Percentiles rank a stretch among this genome's conserved stretches.
Evolutionary conservation across 1,140 invertebrate species (phyloP).

Genomic region (Drosophila truncata): DNA sequence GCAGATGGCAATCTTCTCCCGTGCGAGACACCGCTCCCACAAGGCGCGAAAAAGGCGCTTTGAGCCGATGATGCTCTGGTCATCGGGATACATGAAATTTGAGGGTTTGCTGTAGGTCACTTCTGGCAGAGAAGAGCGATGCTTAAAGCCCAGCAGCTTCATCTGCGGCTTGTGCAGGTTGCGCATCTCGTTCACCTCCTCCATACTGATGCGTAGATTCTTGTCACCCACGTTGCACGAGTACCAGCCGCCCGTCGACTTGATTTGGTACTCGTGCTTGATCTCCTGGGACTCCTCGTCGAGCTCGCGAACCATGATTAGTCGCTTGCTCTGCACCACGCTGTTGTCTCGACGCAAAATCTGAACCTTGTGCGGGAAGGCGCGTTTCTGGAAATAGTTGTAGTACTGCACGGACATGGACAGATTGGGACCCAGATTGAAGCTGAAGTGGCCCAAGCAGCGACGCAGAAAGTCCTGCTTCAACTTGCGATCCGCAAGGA

Average conservation of each 20-base stretch:
- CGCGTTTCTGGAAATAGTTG: slow-evolving; percentile 70
- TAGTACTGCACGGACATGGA: slow-evolving; percentile 73
- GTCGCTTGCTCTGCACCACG: slow-evolving; percentile 60
- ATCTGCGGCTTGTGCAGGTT: slow-evolving; percentile 69
- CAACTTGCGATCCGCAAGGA: slow-evolving; percentile 75
- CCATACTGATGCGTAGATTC: slow-evolving; percentile 53
- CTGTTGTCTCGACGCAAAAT: slow-evolving; percentile 71
- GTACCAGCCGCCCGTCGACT: slow-evolving; percentile 69
- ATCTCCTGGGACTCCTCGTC: slow-evolving; percentile 56
- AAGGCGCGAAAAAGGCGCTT: slow-evolving; percentile 78
- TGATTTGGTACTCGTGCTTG: slow-evolving; percentile 64
- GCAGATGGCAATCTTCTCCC: slow-evolving; percentile 78
- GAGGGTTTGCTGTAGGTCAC: slow-evolving; percentile 67
- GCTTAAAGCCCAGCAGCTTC: slow-evolving; percentile 81
- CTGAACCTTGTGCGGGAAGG: slow-evolving; percentile 67
- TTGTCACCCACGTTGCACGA: slow-evolving; percentile 54
- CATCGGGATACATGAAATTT: slow-evolving; percentile 83
- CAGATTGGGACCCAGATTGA: slow-evolving; percentile 68
- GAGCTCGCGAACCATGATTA: slow-evolving; percentile 61
- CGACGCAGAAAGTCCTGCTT: slow-evolving; percentile 73
- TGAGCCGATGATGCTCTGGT: slow-evolving; percentile 72
- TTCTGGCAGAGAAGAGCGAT: slow-evolving; percentile 53
- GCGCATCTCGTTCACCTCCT: slow-evolving; percentile 63
- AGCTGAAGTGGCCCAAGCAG: slow-evolving; percentile 74
- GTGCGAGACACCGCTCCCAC: slow-evolving; percentile 78